Percentiles rank a stretch among this genome's conserved stretches.
Conservation (phyloP, 1,140 invertebrate genomes). For the Maconellicoccus hirsutus region DNA sequence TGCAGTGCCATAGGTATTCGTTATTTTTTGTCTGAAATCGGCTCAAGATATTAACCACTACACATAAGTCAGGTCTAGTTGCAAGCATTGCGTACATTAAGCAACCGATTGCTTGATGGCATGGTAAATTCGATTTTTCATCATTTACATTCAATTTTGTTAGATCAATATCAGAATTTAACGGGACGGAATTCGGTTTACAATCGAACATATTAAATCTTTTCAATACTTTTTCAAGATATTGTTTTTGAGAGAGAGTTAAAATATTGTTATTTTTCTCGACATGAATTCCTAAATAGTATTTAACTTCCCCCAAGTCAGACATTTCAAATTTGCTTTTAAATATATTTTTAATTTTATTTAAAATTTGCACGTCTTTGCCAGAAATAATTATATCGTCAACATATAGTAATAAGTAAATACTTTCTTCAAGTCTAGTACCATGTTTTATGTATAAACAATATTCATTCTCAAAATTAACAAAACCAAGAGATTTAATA, state of each 20-base stretch:
- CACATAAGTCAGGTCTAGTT: slow-evolving; percentile 32
- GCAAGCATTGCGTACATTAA: slow-evolving; percentile 32
- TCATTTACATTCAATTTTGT: background rate
- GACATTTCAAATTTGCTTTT: slow-evolving; percentile 16
- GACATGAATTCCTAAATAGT: slow-evolving; percentile 15
- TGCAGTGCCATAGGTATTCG: slow-evolving; percentile 29
- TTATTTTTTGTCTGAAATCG: slow-evolving; percentile 30
- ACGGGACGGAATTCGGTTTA: background rate
- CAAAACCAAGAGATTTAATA: slow-evolving; percentile 30
- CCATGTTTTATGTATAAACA: background rate
- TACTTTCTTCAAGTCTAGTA: background rate
- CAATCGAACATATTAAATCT: slow-evolving; percentile 13
- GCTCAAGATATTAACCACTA: slow-evolving; percentile 30
- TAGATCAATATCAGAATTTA: background rate
- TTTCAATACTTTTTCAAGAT: background rate
- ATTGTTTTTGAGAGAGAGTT: slow-evolving; percentile 3
- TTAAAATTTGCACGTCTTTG: background rate
- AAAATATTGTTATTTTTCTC: background rate
- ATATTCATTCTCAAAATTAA: background rate
- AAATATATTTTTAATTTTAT: slow-evolving; percentile 6
- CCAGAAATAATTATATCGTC: slow-evolving; percentile 23
- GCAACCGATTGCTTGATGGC: slow-evolving; percentile 21
- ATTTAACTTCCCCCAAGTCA: slow-evolving; percentile 5
- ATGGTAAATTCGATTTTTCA: slow-evolving; percentile 14
- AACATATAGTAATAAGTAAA: slow-evolving; percentile 23